A percentile compares a stretch with the other conserved stretches of the same genome.
Evolutionary conservation across 2,113 vertebrate species (phyloP).

Genomic region (Cyanoderma ruficeps): DNA sequence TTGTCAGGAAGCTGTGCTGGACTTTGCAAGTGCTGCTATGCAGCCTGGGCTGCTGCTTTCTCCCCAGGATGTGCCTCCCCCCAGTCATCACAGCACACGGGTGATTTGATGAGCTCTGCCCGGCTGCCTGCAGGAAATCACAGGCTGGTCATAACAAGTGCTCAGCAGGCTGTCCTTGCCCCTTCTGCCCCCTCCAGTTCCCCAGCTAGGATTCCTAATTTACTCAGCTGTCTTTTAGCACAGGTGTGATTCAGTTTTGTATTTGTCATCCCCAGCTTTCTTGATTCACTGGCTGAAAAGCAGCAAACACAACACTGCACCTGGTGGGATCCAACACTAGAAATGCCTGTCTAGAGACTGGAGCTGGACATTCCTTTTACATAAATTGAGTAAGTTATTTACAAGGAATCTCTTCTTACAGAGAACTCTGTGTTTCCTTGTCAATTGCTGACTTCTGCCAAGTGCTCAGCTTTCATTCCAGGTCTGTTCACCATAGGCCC

Average conservation of each 20-base stretch:
- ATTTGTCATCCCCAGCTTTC: not conserved
- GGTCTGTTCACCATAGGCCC: not conserved
- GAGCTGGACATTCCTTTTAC: not conserved
- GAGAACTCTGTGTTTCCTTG: not conserved
- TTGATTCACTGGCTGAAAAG: not conserved
- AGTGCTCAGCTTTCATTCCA: not conserved
- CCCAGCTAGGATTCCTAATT: not conserved
- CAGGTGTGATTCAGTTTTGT: not conserved
- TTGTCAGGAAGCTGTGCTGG: not conserved
- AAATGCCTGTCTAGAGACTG: not conserved
- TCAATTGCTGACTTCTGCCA: not conserved
- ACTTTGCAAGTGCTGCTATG: not conserved
- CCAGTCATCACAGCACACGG: not conserved
- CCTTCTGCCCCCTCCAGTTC: not conserved
- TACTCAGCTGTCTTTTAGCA: not conserved
- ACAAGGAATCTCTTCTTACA: not conserved
- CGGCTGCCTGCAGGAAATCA: not conserved
- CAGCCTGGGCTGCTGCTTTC: not conserved
- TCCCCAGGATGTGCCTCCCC: not conserved
- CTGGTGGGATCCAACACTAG: not conserved
- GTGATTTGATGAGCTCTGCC: not conserved
- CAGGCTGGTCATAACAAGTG: not conserved
- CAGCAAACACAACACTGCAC: not conserved
- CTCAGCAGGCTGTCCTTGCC: not conserved
- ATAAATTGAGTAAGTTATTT: not conserved